Percentiles rank a stretch among this genome's conserved stretches.
These are phyloP conservation scores for Rhopalosiphum nymphaeae DNA, from an alignment of 2,888 invertebrate species.

Conservation along the genomic window DNA sequence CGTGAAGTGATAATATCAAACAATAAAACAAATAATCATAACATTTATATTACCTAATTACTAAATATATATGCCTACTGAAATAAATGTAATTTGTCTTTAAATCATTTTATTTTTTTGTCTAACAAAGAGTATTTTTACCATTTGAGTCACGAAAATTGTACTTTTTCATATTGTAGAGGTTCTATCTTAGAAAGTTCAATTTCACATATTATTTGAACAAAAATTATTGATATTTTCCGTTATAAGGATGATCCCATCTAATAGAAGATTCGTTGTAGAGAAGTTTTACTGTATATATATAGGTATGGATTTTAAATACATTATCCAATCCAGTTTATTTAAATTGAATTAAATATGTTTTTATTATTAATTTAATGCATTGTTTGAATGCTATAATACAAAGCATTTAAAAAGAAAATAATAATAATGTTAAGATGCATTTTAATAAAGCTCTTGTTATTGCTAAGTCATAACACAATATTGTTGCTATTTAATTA, in stretches of 20 bases:
- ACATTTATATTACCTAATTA: neutral
- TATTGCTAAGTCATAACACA: neutral
- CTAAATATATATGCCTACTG: neutral
- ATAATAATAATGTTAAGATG: neutral
- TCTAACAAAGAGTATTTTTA: neutral
- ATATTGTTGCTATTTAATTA: neutral
- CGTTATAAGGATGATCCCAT: neutral
- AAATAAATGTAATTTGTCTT: neutral
- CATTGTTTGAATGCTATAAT: neutral
- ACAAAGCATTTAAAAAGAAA: neutral
- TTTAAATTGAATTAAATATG: neutral
- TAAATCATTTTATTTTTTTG: neutral
- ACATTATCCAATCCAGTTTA: neutral
- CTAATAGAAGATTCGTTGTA: too few relatives aligned
- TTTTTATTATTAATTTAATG: neutral
- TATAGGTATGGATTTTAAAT: neutral
- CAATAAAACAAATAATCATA: neutral
- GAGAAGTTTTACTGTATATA: neutral
- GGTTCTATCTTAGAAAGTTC: neutral
- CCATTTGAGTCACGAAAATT: neutral
- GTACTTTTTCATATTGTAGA: neutral
- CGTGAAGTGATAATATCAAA: neutral
- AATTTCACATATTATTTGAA: neutral
- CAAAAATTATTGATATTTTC: neutral
- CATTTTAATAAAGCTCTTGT: neutral